A percentile compares a stretch with the other conserved stretches of the same genome.
phyloP scores from a whole-genome alignment of 2,113 vertebrate species.

The Paramormyrops kingsleyae region DNA sequence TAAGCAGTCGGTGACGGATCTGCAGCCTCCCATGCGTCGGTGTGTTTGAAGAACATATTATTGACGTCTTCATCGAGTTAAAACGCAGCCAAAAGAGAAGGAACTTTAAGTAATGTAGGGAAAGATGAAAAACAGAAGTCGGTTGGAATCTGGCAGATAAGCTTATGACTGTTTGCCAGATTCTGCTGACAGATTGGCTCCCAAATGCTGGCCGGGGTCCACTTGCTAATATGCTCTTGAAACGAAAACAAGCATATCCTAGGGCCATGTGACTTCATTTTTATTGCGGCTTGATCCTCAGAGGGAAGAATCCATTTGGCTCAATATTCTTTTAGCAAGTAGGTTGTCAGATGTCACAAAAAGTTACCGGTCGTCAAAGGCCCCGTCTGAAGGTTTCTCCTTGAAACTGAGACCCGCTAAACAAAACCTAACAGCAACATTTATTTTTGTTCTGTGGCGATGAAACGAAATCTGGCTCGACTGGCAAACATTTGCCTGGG shows the following conservation, averaged over 20 bases:
- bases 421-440: background rate
- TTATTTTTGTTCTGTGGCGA: background rate
- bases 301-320: background rate
- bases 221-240: constrained; percentile 2
- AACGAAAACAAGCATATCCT: background rate
- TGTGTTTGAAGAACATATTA: background rate
- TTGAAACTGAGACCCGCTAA: background rate
- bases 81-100: background rate
- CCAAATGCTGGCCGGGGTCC: background rate
- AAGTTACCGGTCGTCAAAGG: background rate
- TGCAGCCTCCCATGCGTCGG: background rate
- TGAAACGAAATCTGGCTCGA: background rate
- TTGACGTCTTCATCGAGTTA: background rate
- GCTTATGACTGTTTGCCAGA: background rate
- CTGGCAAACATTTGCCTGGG: constrained; percentile 10
- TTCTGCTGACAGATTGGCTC: background rate
- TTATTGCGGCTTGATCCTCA: background rate
- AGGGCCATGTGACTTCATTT: background rate
- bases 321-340: background rate
- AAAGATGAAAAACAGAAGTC: background rate
- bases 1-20: constrained; percentile 44
- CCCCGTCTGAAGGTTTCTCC: background rate
- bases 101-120: background rate
- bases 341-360: background rate
- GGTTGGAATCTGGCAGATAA: background rate